These are phyloP conservation scores for Brachymystax lenok DNA, from an alignment of 2,797 vertebrate species.

Conservation along the genomic window DNA sequence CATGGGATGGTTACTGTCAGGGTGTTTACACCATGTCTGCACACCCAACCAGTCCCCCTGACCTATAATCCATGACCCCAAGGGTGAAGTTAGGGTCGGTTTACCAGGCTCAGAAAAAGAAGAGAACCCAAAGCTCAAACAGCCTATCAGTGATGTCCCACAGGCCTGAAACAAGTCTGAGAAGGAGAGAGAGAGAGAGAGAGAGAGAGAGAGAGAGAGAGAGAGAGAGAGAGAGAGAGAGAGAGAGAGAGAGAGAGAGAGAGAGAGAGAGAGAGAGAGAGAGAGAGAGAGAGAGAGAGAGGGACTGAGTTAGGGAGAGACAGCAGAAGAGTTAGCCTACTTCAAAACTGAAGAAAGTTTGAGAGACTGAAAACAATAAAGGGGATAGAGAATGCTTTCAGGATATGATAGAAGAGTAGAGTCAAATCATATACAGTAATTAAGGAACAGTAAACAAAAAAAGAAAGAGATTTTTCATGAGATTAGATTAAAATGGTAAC, in stretches of 20 bases:
- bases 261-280: too few relatives aligned
- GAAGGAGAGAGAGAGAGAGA: not conserved
- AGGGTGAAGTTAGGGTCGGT: slow-evolving; percentile 49
- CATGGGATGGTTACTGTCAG: slow-evolving; percentile 46
- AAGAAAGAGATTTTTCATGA: too few relatives aligned
- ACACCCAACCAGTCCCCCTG: slow-evolving; percentile 40
- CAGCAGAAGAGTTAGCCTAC: not conserved
- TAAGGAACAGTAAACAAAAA: too few relatives aligned
- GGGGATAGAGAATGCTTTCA: not conserved
- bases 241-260: not conserved
- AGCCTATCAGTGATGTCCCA: slow-evolving; percentile 42
- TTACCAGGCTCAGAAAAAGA: slow-evolving; percentile 26
- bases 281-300: slow-evolving; percentile 1
- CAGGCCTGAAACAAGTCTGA: slow-evolving; percentile 14
- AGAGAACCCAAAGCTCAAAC: slow-evolving; percentile 23
- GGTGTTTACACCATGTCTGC: slow-evolving; percentile 62
- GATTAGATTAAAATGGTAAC: too few relatives aligned
- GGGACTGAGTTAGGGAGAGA: not conserved
- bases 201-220: slow-evolving; percentile 7
- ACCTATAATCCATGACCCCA: slow-evolving; percentile 57
- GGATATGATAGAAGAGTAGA: not conserved
- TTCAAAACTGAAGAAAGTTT: not conserved
- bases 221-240: slow-evolving; percentile 1
- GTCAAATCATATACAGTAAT: not conserved
- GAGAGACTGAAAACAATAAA: not conserved